phyloP scores from a whole-genome alignment of 2,888 invertebrate species.

The Choreutis nemorana region DNA sequence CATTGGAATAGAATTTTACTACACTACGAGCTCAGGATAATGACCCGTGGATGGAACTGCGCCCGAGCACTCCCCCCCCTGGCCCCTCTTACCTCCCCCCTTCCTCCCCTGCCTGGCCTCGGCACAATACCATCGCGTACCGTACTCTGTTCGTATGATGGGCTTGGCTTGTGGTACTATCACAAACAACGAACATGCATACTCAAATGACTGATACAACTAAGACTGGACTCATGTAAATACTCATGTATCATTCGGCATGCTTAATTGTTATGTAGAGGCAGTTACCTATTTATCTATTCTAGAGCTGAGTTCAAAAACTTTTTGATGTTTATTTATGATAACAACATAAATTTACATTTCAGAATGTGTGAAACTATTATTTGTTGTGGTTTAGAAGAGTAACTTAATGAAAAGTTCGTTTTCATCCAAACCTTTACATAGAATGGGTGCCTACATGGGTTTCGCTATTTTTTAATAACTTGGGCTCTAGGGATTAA shows the following conservation, averaged over 20 bases:
- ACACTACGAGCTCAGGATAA: not conserved
- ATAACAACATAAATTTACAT: not conserved
- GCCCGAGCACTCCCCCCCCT: too few species aligned
- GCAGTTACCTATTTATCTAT: not conserved
- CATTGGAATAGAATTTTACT: slow-evolving; percentile 2
- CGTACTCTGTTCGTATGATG: slow-evolving; percentile 7
- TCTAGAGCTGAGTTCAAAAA: slow-evolving; percentile 1
- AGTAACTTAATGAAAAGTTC: not conserved
- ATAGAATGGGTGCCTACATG: too few species aligned
- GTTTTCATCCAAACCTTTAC: too few species aligned
- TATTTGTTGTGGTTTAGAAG: not conserved
- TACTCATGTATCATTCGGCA: not conserved
- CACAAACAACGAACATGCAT: slow-evolving; percentile 9
- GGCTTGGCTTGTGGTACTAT: too few species aligned
- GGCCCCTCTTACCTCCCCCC: not conserved
- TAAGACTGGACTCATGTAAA: slow-evolving; percentile 10
- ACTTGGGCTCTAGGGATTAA: too few species aligned
- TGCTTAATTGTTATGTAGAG: too few species aligned
- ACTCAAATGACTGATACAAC: slow-evolving; percentile 16
- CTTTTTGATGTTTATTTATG: not conserved
- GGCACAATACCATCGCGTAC: slow-evolving; percentile 23
- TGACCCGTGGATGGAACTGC: slow-evolving; percentile 1
- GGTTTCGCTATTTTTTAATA: too few species aligned
- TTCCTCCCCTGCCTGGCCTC: slow-evolving; percentile 11
- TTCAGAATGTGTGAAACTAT: not conserved